Evolutionary conservation across 2,797 vertebrate genomes (phyloP), one percentile per base, ranked within the genome.

Genomic region (Gadopsis bispinosus): DNA sequence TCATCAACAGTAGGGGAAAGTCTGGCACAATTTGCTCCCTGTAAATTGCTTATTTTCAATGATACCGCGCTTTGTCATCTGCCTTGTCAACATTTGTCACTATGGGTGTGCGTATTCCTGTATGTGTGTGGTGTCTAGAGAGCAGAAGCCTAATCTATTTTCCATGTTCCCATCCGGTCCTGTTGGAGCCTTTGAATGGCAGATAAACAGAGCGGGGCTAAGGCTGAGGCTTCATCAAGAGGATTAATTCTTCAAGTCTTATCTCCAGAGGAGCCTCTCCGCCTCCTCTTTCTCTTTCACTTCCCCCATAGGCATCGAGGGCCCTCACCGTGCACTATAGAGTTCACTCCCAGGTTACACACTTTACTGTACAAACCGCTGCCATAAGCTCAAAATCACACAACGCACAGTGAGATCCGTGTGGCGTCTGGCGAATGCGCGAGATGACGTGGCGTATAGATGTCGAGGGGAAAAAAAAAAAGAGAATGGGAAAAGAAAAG

Each of bases 231-330:
- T 92, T 91, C 92, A 93, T 93, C 91, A 92, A 91, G 87, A 91
- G 92, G 92, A 94, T 93, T 93, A 91, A 92, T 89, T 92, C 90
- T 80, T 77, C 43, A 58, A 85, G 89, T 83, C 90, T 93, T 92
- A 93, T 92, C 93, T 92, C 88, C 83, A 80, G 92, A 92, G 90
- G 88, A 87, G 80, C 86, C 84, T 89, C 91, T 91, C 87, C 89
- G 85, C 83, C 87, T 85, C 81, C 77, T 86, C 73, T 83, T 79
- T 73, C 83, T 83, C 82, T 69, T 75, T 50, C 75, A 68, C 80
- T 60, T 83, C 79, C 83, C 87, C 87, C 73, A 80, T 51, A 63
- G 85, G 75, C 86, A 47, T 77, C 2, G 65, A 87, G 79, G 87
- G 88, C 87, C 81, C 85, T 84, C 75, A 85, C 74, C 60, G 3